Conservation (phyloP, 1,140 invertebrate genomes). For the Aethina tumida region DNA sequence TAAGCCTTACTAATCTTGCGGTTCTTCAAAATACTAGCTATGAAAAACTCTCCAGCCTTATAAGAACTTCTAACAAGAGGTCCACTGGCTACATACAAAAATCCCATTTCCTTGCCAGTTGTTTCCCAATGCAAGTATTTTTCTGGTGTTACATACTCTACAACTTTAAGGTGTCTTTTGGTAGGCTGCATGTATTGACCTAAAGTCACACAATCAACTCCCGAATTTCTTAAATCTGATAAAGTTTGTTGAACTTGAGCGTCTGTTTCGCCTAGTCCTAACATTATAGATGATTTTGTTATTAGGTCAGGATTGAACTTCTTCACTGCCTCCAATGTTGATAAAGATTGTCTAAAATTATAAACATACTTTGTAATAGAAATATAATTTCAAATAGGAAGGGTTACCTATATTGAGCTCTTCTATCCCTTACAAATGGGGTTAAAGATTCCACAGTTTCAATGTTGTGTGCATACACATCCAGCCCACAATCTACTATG, state of each 20-base stretch:
- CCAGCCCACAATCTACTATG: conserved; percentile 74
- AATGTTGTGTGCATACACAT: conserved; percentile 96
- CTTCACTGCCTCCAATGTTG: conserved; percentile 75
- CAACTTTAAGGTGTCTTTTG: conserved; percentile 89
- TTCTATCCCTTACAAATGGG: conserved; percentile 83
- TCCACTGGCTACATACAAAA: conserved; percentile 95
- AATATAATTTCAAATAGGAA: conserved; percentile 7
- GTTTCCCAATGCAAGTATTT: conserved; percentile 90
- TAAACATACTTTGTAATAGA: conserved; percentile 7
- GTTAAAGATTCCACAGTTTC: conserved; percentile 88
- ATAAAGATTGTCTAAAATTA: conserved; percentile 66
- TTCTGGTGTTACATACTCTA: conserved; percentile 93
- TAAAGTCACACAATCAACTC: conserved; percentile 92
- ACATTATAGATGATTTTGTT: conserved; percentile 98
- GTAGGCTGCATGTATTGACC: conserved; percentile 99
- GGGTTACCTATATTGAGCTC: conserved; percentile 59
- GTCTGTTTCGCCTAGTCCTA: conserved; percentile 94
- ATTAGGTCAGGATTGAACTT: conserved; percentile 67
- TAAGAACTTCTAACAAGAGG: conserved; percentile 95
- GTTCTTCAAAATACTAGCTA: conserved; percentile 66
- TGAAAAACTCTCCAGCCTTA: conserved; percentile 91
- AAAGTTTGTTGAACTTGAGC: conserved; percentile 80
- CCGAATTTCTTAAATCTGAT: conserved; percentile 64
- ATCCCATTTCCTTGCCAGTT: conserved; percentile 78
- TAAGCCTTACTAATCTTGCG: conserved; percentile 27